Evolutionary conservation across 2,797 vertebrate species (phyloP).

Genomic region (Sebastiscus tertius): DNA sequence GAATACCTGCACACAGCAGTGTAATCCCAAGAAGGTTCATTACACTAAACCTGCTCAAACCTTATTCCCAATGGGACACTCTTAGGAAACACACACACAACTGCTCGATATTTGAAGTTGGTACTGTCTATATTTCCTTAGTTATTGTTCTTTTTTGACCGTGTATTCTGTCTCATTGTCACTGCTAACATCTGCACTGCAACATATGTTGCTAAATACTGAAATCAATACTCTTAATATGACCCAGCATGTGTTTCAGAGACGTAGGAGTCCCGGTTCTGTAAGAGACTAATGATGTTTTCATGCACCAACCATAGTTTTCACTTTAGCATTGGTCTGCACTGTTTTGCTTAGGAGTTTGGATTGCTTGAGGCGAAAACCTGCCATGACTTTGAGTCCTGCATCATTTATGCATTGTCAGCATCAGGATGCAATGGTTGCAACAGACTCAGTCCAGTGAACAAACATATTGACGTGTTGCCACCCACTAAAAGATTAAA

Average conservation of each 20-base stretch:
- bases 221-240: not conserved
- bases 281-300: conserved; percentile 35
- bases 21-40: conserved; percentile 75
- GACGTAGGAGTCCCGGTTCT: not conserved
- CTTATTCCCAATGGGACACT: conserved; percentile 38
- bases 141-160: not conserved
- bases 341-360: conserved; percentile 53
- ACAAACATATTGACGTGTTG: conserved; percentile 73
- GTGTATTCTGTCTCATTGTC: not conserved
- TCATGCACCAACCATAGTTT: conserved; percentile 33
- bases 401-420: conserved; percentile 81
- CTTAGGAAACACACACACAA: not conserved
- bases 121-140: not conserved
- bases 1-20: conserved; percentile 45
- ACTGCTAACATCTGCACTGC: not conserved
- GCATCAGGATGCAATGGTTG: conserved; percentile 68
- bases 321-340: conserved; percentile 20
- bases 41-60: conserved; percentile 61
- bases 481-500: conserved; percentile 76
- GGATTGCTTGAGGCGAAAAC: conserved; percentile 65
- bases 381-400: conserved; percentile 70
- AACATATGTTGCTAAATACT: not conserved
- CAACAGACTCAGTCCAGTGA: conserved; percentile 62
- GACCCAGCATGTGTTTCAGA: not conserved
- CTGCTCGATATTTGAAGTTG: conserved; percentile 6